Base-by-base conservation (phyloP, 1,140 invertebrate genomes). In the Bradysia coprophila region DNA sequence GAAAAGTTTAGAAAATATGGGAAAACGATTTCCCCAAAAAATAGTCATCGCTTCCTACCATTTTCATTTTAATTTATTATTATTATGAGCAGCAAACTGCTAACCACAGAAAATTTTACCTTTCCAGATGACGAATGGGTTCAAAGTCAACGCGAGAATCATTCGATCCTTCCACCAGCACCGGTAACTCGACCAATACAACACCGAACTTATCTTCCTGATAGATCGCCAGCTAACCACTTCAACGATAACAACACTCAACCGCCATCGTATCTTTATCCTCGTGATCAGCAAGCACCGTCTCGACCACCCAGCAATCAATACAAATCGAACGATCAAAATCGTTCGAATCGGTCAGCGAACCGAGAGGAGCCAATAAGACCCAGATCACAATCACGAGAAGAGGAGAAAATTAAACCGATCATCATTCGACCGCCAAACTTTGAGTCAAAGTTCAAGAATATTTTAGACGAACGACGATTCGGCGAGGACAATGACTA, bases 391-490 rank as follows among this genome's bases (percentile, higher is more conserved):
- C 37, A 6, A 19, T 9, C 13, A 46, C 54, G 10, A 50, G 42
- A 46, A 43, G 38, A 61, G 39, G 61, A 61, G 36, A 53, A 61
- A 24, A 55, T 54, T 23, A 59, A 59, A 21, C 54, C 55, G 11
- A 53, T 53, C 20, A 57, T 60, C 5, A 48, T 59, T 47, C 50
- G 57, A 15, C 57, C 57, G 22, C 49, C 51, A 1, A 53, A 59
- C 41, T 60, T 57, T n/a, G 55, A 59, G 46, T 51, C 55, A 4
- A 57, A 57, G 37, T 59, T 60, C 44, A 56, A 57, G 38, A 48
- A 56, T 5, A 54, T 59, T 1, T 42, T 60, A 45, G 18, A 21
- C 5, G 43, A 43, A 18, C 10, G 20, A 33, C 23, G 40, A 10
- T 39, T 10, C 18, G 36, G 13, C 20, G 42, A 38, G 24, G 20